Base-by-base conservation (phyloP, 1,140 invertebrate species). In the Delia radicum region DNA sequence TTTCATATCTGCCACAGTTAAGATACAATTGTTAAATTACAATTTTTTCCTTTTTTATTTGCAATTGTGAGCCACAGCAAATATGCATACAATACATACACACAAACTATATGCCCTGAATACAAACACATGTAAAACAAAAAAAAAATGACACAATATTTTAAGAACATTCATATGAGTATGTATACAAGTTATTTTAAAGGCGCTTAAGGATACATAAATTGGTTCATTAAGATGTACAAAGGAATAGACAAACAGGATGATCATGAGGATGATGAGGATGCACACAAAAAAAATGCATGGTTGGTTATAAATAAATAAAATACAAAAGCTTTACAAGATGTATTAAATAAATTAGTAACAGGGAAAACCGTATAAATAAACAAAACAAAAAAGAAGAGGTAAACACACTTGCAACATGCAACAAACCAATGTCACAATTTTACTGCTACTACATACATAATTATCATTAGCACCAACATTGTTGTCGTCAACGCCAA, bases 221-320 rank as follows among this genome's bases (percentile, higher is more conserved):
- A 69, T 37, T 69, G 65, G n/a, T 33, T 69, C 65, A 69, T 69
- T 69, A 69, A 69, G 65, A 69, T 31, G 65, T 31, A 29, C 29
- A 69, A 27, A 27, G 21, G 26, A 63, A 63, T 27, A 28, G 15
- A 33, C n/a, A 37, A 37, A 69, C 29, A 69, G 12, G 6, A 65
- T 65, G 28, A 65, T 65, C n/a, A 65, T 65, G 62, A 26, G 29
- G n/a, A 65, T 42, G 12, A 10, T 42, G 6, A 10, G n/a, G n/a
- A n/a, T n/a, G n/a, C n/a, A n/a, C 12, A 42, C 37, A 42, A 42
- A 27, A 65, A 26, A 29, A 65, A 15, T n/a, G 62, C 12, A 65
- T 65, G 62, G 62, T 15, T 29, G 27, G 27, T 13, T 26, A 28
- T 28, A 65, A 12, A 65, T 21, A 21, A 55, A 21, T 4, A 55